Base-by-base conservation (phyloP, 1,140 invertebrate genomes). In the Dryas iulia region DNA sequence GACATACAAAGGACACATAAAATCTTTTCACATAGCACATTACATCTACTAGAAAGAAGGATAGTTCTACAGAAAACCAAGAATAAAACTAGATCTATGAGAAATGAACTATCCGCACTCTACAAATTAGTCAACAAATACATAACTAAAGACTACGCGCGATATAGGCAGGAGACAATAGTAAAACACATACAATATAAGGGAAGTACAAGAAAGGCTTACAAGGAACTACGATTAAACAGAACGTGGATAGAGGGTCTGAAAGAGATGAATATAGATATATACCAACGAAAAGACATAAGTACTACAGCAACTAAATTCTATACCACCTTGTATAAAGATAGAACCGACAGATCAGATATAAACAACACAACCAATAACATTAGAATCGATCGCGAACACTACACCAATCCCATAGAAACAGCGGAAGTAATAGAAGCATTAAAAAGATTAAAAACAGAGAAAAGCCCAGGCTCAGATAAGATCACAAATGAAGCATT, bases 101-200 rank as follows among this genome's bases (percentile, higher is more conserved):
- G 69, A 62, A 73, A 69, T 14, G 69, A 73, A 59, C 30, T 68
- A 11, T 52, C 56, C 7, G 72, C 68, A 21, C 23, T 74, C 23
- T 74, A 74, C 23, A 74, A 74, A 62, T 21, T 71, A 8, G 21
- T 58, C 57, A 74, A 56, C 23, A 74, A 74, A 60, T 39, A 47
- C n/a, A 71, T 74, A 64, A 66, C 69, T 58, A 30, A 12, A 4
- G 72, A 73, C 60, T 73, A 73, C 54, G 31, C 26, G 56, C 63
- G 52, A 10, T 62, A 73, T 12, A 61, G 66, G 53, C 56, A 8
- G 7, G 25, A 62, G 3, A 58, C 53, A 7, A 39, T 68, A 12
- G 23, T 61, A 61, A 72, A 57, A 54, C 57, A 76, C 39, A 11
- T 69, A 28, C 3, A 28, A 12, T 21, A 60, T 25, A 39, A 54